A percentile compares a stretch with the other conserved stretches of the same genome.
Conservation (phyloP, 2,113 vertebrate species). For the Myrmecobius fasciatus region DNA sequence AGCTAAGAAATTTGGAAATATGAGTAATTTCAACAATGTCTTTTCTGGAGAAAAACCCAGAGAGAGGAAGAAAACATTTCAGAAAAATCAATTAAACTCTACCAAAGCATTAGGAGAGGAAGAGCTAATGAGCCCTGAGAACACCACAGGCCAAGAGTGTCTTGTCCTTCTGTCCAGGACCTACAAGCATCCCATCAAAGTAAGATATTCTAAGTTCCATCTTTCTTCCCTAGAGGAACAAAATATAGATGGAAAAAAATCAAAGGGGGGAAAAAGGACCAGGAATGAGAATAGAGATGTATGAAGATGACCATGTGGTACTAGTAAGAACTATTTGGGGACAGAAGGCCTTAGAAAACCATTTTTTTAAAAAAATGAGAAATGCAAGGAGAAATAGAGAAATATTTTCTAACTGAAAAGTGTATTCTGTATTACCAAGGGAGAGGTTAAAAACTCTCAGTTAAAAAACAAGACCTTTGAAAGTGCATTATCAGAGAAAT, state of each 20-base stretch:
- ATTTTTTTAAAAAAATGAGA: neutral
- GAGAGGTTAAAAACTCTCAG: neutral
- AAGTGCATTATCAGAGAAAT: neutral
- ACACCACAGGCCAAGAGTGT: neutral
- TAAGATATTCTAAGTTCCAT: neutral
- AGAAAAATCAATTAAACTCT: neutral
- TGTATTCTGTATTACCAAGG: neutral
- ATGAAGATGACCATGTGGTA: neutral
- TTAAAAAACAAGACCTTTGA: neutral
- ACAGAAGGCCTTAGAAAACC: neutral
- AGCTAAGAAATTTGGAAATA: neutral
- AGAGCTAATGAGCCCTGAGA: neutral
- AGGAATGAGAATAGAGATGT: neutral
- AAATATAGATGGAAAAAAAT: neutral
- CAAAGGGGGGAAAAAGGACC: neutral
- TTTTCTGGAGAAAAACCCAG: neutral
- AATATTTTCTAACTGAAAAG: neutral
- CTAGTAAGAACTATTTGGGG: neutral
- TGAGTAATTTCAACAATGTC: neutral
- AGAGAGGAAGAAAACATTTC: neutral
- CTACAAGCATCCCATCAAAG: neutral
- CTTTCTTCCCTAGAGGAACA: neutral
- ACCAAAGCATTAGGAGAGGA: neutral
- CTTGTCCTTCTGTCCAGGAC: neutral
- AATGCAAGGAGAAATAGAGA: neutral